Base-by-base conservation (phyloP, 2,797 vertebrate species). In the Epinephelus malabaricus region DNA sequence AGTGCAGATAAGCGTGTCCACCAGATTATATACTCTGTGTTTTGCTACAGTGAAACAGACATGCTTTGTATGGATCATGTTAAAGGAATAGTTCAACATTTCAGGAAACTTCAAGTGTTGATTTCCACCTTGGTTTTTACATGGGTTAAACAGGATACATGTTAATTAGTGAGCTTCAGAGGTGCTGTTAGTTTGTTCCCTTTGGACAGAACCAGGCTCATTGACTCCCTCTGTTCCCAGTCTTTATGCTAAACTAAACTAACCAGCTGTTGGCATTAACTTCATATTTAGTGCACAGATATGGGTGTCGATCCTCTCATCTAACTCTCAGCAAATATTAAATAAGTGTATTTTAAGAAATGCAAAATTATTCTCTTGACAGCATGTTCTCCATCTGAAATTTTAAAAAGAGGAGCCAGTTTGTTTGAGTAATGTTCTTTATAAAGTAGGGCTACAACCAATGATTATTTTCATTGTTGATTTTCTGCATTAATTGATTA, bases 1-100 rank as follows among this genome's bases (percentile, higher is more conserved):
- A 65, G 54, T 72, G 34, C 65, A 67, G 74, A 81, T 77, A 56
- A 75, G 21, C 13, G 1, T 69, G 69, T 64, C 79, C 76, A 76
- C 17, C 50, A 49, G 43, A 79, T 86, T 30, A 30, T 51, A 61
- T 54, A 12, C 9, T 12, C 9, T 10, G 10, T 65, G 72, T 72
- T 56, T 49, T 34, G 46, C 0, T 9, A 14, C 15, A 0, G 40
- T 25, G 23, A 53, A 62, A 23, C 73, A 34, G 25, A 2, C 34
- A 25, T 18, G 38, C 3, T 51, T 70, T 70, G 15, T 66, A n/a
- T 66, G 49, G 74, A 13, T 66, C 40, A 6, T 15, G 45, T 67
- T 50, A 59, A 73, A 65, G 38, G 27, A 59, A 19, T 11, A 46
- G 47, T 45, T 53, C 1, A 1, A 34, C 15, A 53, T 23, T 63